Conservation (phyloP, 1,140 invertebrate species). For the Drosophila suzukii region DNA sequence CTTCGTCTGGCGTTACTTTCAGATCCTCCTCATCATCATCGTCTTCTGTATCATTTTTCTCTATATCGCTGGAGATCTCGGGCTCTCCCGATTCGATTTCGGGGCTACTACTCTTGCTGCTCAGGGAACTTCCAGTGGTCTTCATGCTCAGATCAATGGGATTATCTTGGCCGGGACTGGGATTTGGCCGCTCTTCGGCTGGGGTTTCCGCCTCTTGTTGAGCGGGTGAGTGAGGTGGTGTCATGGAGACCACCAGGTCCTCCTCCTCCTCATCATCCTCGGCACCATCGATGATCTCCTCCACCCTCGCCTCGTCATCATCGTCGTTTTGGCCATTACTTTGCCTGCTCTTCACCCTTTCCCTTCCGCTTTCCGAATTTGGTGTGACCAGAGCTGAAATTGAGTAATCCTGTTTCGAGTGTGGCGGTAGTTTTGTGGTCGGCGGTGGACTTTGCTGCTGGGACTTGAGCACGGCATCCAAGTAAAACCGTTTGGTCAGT, state of each 20-base stretch:
- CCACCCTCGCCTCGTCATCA: constrained; percentile 34
- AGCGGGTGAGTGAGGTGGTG: constrained; percentile 77
- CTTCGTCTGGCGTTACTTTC: constrained; percentile 55
- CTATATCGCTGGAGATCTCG: constrained; percentile 45
- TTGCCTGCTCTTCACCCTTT: constrained; percentile 68
- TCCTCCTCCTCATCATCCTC: constrained; percentile 50
- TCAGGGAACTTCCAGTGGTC: constrained; percentile 85
- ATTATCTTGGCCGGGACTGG: constrained; percentile 86
- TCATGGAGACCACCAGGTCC: constrained; percentile 83
- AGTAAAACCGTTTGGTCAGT: constrained; percentile 88
- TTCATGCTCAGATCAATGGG: constrained; percentile 93
- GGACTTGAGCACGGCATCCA: constrained; percentile 90
- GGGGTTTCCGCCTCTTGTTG: constrained; percentile 19
- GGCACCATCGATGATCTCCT: constrained; percentile 1
- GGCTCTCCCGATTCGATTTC: constrained; percentile 48
- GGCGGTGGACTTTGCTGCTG: constrained; percentile 84
- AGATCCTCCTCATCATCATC: constrained; percentile 46
- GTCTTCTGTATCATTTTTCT: constrained; percentile 62
- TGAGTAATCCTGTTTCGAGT: constrained; percentile 75
- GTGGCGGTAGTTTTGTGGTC: constrained; percentile 63
- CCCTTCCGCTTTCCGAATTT: constrained; percentile 78
- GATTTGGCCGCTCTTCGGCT: constrained; percentile 1
- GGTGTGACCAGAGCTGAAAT: constrained; percentile 80
- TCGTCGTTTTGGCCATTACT: constrained; percentile 66
- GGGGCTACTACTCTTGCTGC: constrained; percentile 50